Base-by-base conservation (phyloP, 2,113 vertebrate genomes). In the Octodon degus region DNA sequence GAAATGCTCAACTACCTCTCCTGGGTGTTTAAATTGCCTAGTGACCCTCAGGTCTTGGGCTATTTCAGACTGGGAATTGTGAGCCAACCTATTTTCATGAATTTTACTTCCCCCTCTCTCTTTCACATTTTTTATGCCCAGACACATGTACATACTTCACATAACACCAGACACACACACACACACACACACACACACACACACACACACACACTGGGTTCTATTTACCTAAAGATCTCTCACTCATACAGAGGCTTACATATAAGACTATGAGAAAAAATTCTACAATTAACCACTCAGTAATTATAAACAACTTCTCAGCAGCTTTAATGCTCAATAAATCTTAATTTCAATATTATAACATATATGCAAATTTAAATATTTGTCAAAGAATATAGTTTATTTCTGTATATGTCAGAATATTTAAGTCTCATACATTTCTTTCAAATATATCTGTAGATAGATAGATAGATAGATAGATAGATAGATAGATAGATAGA, bases 271-370 rank as follows among this genome's bases (percentile, higher is more conserved):
- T 53, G 6, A 86, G 53, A 20, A 53, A 89, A 91, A 32, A 37
- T 55, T 20, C 81, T 30, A 32, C 50, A 50, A 63, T 40, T n/a
- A 87, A 55, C 24, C 60, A 30, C 6, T 11, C n/a, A 62, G 34
- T 84, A 55, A 63, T 76, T 84, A 62, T 9, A 88, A 11, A 88
- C 58, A 63, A 4, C 9, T 89, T 85, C 13, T 93, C 10, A 76
- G 32, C 53, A 22, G 13, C 92, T 80, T 86, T 68, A 47, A 83
- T 83, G 6, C 5, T 9, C 70, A 86, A 62, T 11, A 11, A 74
- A 85, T 5, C 32, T 70, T 90, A 95, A 74, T 53, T 91, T 93
- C 92, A 58, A 67, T 72, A 74, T 58, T 79, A 13, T 53, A 63
- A 77, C 34, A 20, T 17, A 1, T 67, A 32, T n/a, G 7, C 5